Conservation (phyloP, 2,888 invertebrate species). For the Rotaria macrura region DNA sequence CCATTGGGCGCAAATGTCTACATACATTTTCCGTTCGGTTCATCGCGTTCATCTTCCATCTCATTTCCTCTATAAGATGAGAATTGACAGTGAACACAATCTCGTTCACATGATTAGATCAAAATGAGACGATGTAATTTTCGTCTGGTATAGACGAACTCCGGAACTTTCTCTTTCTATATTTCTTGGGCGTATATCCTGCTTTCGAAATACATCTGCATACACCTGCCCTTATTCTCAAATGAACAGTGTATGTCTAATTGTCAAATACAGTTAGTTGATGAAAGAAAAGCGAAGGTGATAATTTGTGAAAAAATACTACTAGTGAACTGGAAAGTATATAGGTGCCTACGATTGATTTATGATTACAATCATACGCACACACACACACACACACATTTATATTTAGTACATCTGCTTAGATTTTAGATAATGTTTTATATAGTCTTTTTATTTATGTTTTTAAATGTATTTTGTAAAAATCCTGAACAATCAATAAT, state of each 20-base stretch:
- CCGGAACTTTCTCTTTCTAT: not conserved
- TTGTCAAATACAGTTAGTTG: not conserved
- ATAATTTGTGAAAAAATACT: not conserved
- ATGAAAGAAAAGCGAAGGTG: not conserved
- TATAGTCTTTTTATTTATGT: not conserved
- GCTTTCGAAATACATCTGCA: not conserved
- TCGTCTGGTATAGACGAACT: not conserved
- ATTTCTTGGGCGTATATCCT: not conserved
- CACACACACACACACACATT: too few relatives aligned
- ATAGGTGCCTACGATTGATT: not conserved
- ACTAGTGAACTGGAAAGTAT: not conserved
- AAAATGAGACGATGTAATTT: constrained; percentile 4
- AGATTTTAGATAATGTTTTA: not conserved
- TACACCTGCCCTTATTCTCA: not conserved
- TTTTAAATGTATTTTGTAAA: not conserved
- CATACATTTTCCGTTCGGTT: not conserved
- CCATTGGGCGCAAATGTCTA: not conserved
- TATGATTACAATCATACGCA: too few relatives aligned
- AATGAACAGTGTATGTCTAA: not conserved
- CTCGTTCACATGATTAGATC: constrained; percentile 1
- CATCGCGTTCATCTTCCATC: constrained; percentile 8
- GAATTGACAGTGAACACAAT: constrained; percentile 3
- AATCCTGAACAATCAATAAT: not conserved
- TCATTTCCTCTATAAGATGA: not conserved
- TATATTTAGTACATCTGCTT: not conserved